Base-by-base conservation (phyloP, 2,113 vertebrate species). In the Dasypus novemcinctus region DNA sequence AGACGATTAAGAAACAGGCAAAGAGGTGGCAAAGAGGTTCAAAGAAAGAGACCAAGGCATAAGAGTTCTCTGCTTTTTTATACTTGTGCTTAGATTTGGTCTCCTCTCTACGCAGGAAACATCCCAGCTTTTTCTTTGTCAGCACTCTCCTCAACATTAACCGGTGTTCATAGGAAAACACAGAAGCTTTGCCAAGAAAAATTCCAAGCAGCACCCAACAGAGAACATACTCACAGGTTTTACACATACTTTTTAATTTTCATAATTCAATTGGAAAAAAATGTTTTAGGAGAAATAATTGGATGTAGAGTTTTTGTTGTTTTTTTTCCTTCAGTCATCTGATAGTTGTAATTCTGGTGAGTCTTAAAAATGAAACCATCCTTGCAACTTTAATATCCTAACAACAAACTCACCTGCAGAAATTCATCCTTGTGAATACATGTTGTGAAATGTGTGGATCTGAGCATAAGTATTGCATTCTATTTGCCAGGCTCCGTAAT, bases 231-330 rank as follows among this genome's bases (percentile, higher is more conserved):
- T 88, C 43, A 59, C 23, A 94, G 15, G 4, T 12, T 33, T 72
- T n/a, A 83, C 74, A 78, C 27, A 38, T 1, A 54, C 49, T 81
- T 81, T 87, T 29, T 59, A 64, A 89, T 91, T 14, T 74, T 71
- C 7, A 41, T 64, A 78, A 74, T 72, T 57, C 69, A 49, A 57
- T 33, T 13, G 57, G 63, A 82, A 84, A 87, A 87, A 57, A 72
- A 68, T 64, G 43, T 74, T 88, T 83, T 27, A 52, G n/a, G 46
- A 14, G 52, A 71, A 87, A 89, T n/a, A 66, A 63, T 41, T 54
- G 13, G 52, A 79, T 49, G 5, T 8, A 38, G 59, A 64, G 20
- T 6, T 21, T 49, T 11, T 49, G 46, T 31, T 23, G n/a, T 69
- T 78, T 68, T 41, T 68, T 17, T 57, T 38, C 23, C 41, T 57